phyloP scores from a whole-genome alignment of 2,797 vertebrate species.

The Fistularia tabacaria region DNA sequence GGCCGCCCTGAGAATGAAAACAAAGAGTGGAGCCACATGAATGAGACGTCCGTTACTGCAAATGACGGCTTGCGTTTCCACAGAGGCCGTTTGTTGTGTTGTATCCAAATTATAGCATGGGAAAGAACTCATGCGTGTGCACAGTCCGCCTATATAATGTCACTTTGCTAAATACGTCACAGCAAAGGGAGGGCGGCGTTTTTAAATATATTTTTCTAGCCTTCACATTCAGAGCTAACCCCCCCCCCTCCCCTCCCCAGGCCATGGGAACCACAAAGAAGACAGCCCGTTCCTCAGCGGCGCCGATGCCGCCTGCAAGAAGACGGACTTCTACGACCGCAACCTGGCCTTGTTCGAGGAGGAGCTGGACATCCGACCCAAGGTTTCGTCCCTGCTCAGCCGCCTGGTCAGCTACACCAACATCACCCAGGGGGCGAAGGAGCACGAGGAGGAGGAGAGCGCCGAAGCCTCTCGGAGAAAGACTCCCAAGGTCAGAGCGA shows the following conservation, averaged over 20 bases:
- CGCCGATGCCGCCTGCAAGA: slow-evolving; percentile 77
- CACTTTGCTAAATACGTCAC: too few species aligned
- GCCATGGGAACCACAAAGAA: slow-evolving; percentile 90
- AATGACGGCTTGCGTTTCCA: too few species aligned
- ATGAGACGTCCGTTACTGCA: too few species aligned
- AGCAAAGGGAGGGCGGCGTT: not conserved
- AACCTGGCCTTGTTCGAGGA: slow-evolving; percentile 98
- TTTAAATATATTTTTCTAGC: not conserved
- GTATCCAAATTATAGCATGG: too few species aligned
- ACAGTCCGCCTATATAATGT: too few species aligned
- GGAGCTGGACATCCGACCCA: slow-evolving; percentile 95
- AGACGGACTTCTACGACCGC: slow-evolving; percentile 90
- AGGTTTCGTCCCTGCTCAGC: slow-evolving; percentile 96
- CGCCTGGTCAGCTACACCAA: slow-evolving; percentile 97
- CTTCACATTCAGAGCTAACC: not conserved
- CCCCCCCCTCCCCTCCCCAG: slow-evolving; percentile 58
- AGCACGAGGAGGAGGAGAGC: slow-evolving; percentile 94
- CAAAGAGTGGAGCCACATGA: too few species aligned
- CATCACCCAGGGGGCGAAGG: slow-evolving; percentile 94
- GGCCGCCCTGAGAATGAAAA: too few species aligned
- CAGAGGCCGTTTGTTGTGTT: too few species aligned
- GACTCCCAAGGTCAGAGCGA: slow-evolving; percentile 85
- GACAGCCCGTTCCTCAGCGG: slow-evolving; percentile 89
- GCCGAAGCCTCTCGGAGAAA: slow-evolving; percentile 79
- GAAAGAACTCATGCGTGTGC: too few species aligned